These are phyloP conservation scores for Dusona sp. DNA, from an alignment of 2,888 invertebrate genomes.

Conservation along the genomic window DNA sequence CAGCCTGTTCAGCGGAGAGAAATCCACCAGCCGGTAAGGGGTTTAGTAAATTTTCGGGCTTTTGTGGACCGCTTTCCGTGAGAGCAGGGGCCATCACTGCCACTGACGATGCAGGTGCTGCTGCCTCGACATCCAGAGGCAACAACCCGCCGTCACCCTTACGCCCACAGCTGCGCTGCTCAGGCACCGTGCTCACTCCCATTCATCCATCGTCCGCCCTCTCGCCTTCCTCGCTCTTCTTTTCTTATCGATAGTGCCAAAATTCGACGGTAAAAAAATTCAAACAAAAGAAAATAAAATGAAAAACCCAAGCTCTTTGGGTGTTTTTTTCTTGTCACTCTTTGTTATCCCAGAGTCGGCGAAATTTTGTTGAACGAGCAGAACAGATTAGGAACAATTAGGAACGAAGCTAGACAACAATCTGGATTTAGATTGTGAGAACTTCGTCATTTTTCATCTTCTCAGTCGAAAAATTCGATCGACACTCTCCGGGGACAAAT, in stretches of 20 bases:
- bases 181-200: constrained; percentile 82
- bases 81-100: constrained; percentile 98
- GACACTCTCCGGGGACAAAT: background rate
- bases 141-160: constrained; percentile 79
- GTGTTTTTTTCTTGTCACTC: constrained; percentile 1
- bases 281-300: background rate
- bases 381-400: too few relatives aligned
- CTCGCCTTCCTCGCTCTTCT: constrained; percentile 40
- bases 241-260: constrained; percentile 19
- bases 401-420: background rate
- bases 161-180: constrained; percentile 79
- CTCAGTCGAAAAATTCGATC: background rate
- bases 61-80: constrained; percentile 89
- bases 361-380: background rate
- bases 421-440: background rate
- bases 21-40: constrained; percentile 83
- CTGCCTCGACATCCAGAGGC: constrained; percentile 85
- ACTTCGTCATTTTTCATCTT: background rate
- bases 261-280: background rate
- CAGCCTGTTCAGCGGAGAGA: constrained; percentile 83
- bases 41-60: constrained; percentile 83
- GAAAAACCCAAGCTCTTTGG: background rate
- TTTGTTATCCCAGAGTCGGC: background rate
- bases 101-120: constrained; percentile 85
- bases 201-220: constrained; percentile 82